Percentiles rank a stretch among this genome's conserved stretches.
phyloP scores from a whole-genome alignment of 2,113 vertebrate species.

The Serilophus lunatus region DNA sequence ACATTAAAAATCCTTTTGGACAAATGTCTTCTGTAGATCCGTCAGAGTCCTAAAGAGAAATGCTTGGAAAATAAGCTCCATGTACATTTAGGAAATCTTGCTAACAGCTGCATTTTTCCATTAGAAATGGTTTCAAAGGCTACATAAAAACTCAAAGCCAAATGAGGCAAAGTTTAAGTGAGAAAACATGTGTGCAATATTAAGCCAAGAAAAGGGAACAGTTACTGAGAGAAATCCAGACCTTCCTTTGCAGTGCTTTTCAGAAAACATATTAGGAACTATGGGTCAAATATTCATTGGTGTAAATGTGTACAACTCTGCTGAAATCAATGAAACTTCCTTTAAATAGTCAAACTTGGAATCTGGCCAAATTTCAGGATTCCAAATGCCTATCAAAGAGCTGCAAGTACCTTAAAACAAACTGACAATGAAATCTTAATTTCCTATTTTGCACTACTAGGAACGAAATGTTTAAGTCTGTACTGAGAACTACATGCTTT shows the following conservation, averaged over 20 bases:
- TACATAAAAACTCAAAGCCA: slow-evolving; percentile 70
- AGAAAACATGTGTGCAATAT: slow-evolving; percentile 74
- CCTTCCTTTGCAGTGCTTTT: slow-evolving; percentile 11
- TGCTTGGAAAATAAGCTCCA: slow-evolving; percentile 79
- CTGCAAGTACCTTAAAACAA: neutral
- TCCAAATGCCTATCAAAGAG: slow-evolving; percentile 13
- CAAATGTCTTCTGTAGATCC: slow-evolving; percentile 48
- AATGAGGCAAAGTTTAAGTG: slow-evolving; percentile 79
- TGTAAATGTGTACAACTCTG: slow-evolving; percentile 5
- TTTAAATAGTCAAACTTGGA: neutral
- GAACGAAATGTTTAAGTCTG: neutral
- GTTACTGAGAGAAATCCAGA: slow-evolving; percentile 57
- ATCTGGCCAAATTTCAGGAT: slow-evolving; percentile 11
- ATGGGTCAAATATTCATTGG: neutral
- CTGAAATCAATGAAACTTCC: neutral
- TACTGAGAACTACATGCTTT: neutral
- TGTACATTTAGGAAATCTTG: slow-evolving; percentile 82
- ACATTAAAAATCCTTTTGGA: slow-evolving; percentile 45
- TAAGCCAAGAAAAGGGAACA: slow-evolving; percentile 69
- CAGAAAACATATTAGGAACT: slow-evolving; percentile 22
- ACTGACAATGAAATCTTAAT: neutral
- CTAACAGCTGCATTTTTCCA: slow-evolving; percentile 88
- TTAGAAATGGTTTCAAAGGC: slow-evolving; percentile 84
- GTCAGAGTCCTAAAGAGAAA: slow-evolving; percentile 64
- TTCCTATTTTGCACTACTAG: neutral